Evolutionary conservation across 2,797 vertebrate genomes (phyloP), one percentile per base, ranked within the genome.

Genomic region (Argyrosomus regius): DNA sequence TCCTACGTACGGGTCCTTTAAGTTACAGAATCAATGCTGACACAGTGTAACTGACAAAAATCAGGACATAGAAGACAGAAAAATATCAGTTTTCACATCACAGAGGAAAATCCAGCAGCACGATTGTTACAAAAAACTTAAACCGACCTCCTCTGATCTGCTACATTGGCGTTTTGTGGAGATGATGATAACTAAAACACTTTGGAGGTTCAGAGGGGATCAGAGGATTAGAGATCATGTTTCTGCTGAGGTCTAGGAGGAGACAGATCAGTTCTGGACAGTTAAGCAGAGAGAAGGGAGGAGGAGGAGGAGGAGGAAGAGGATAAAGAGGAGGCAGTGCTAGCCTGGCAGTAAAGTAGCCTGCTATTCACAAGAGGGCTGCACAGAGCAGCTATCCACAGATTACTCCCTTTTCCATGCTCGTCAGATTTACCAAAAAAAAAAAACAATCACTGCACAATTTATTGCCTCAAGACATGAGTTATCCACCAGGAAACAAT

Each of bases 211-310:
- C 52, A 60, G 80, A 24, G 24, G 68, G 76, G 75, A 80, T 89
- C 80, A 82, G 60, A 77, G 88, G 77, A 88, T 88, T 75, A 82
- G 60, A 65, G 83, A 59, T 80, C 70, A 22, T 61, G 84, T 92
- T 89, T 82, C 77, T 88, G 80, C 84, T 78, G 85, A 88, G 60
- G 77, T 75, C 64, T 54, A 20, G 68, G 68, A 69, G 61, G 58
- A 77, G 81, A 50, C 72, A 35, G 81, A 89, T 89, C 84, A 79
- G 88, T 88, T 86, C 72, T 78, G 83, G 82, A 78, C 78, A 60
- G 72, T 66, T 75, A 48, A 65, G 69, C 87, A 77, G 72, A 58
- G 70, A 39, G 35, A 9, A 39, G 35, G 8, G 35, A 35, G 35
- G 35, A 35, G 31, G 31, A 31, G 31, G 31, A 31, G 31, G 31